These are phyloP conservation scores for Drosophila testacea DNA, from an alignment of 2,888 invertebrate species.

Conservation along the genomic window DNA sequence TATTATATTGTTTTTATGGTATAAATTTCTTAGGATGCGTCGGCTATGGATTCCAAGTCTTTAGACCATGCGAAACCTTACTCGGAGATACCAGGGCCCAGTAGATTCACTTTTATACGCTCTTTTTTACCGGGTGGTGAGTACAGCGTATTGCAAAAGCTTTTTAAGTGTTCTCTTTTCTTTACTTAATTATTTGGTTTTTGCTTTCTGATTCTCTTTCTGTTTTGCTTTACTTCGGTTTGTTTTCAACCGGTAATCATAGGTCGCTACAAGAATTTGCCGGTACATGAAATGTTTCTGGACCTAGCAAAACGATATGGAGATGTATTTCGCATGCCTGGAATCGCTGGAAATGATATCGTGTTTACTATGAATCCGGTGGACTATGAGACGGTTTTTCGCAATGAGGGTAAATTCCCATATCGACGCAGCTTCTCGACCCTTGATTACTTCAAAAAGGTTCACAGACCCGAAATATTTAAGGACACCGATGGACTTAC, in stretches of 20 bases:
- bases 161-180: constrained; percentile 2
- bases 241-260: constrained; percentile 15
- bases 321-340: constrained; percentile 84
- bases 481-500: constrained; percentile 66
- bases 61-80: constrained; percentile 73
- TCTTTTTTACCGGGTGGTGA: constrained; percentile 79
- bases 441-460: constrained; percentile 83
- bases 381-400: constrained; percentile 85
- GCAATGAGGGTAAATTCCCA: constrained; percentile 86
- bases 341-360: constrained; percentile 78
- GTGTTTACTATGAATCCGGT: constrained; percentile 86
- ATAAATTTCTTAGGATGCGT: constrained; percentile 20
- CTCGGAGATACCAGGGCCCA: constrained; percentile 76
- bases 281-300: constrained; percentile 63
- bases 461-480: constrained; percentile 62
- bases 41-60: not conserved
- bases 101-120: constrained; percentile 63
- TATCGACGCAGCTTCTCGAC: constrained; percentile 83
- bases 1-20: not conserved
- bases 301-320: constrained; percentile 81
- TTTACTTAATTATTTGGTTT: not conserved
- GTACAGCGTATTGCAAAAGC: constrained; percentile 15
- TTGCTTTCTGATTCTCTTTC: not conserved
- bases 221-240: not conserved
- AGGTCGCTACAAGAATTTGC: constrained; percentile 61